Conservation (phyloP, 2,113 vertebrate species). For the Tor tambroides region DNA sequence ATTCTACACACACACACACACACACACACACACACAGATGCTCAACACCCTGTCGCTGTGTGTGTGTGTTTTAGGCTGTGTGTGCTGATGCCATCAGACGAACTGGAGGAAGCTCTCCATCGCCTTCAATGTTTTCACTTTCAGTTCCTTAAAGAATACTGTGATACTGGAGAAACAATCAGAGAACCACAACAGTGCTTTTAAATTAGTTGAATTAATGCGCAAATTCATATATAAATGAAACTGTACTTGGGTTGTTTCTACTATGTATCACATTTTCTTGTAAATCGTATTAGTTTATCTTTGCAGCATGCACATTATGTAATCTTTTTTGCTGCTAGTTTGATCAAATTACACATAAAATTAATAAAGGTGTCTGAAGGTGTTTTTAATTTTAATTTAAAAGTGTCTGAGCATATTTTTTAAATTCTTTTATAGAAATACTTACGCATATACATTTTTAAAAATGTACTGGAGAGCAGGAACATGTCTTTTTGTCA, state of each 20-base stretch:
- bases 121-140: constrained; percentile 64
- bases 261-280: background rate
- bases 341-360: background rate
- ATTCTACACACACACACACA: background rate
- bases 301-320: background rate
- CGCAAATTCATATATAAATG: background rate
- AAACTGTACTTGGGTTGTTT: background rate
- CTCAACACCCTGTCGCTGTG: background rate
- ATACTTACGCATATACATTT: too few species aligned
- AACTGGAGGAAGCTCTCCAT: constrained; percentile 61
- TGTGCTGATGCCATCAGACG: constrained; percentile 56
- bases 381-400: too few species aligned
- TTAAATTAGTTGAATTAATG: background rate
- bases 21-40: constrained; percentile 26
- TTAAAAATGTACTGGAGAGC: too few species aligned
- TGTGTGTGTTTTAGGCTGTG: constrained; percentile 55
- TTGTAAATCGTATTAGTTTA: background rate
- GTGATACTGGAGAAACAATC: background rate
- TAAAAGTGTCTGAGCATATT: too few species aligned
- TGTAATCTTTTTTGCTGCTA: background rate
- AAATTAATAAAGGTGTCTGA: too few species aligned
- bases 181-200: background rate
- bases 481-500: too few species aligned
- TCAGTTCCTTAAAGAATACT: constrained; percentile 46
- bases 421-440: too few species aligned